phyloP scores from a whole-genome alignment of 2,113 vertebrate genomes.

The Ariopsis seemanni region DNA sequence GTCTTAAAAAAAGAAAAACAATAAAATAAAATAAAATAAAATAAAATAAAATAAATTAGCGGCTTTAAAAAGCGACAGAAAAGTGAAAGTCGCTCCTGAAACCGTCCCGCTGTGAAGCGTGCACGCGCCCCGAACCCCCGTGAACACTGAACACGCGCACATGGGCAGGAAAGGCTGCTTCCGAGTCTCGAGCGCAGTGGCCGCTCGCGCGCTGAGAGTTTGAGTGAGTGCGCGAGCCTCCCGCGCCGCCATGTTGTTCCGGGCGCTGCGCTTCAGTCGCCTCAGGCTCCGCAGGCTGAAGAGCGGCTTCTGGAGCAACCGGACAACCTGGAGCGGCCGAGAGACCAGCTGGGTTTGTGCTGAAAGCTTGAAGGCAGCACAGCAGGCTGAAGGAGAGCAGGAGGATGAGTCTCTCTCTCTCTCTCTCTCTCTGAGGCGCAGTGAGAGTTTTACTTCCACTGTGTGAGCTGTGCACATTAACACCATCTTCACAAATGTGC shows the following conservation, averaged over 20 bases:
- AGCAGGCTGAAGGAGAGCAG: background rate
- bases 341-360: background rate
- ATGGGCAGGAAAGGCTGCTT: background rate
- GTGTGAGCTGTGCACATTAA: background rate
- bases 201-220: background rate
- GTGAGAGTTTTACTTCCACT: background rate
- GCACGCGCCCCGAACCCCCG: rapidly evolving
- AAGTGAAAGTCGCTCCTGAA: background rate
- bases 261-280: background rate
- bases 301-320: background rate
- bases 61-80: background rate
- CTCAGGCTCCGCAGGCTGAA: too few relatives aligned
- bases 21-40: background rate
- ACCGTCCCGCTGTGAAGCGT: too few relatives aligned
- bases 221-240: background rate
- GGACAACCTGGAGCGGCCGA: background rate
- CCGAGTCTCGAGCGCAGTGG: too few relatives aligned
- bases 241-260: constrained; percentile 9
- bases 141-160: background rate
- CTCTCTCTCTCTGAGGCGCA: background rate
- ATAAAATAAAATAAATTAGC: background rate
- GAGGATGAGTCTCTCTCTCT: too few relatives aligned
- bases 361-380: background rate
- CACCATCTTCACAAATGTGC: background rate
- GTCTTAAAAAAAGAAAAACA: too few relatives aligned